Evolutionary conservation across 2,113 vertebrate genomes (phyloP).

Genomic region (Podarcis cretensis): DNA sequence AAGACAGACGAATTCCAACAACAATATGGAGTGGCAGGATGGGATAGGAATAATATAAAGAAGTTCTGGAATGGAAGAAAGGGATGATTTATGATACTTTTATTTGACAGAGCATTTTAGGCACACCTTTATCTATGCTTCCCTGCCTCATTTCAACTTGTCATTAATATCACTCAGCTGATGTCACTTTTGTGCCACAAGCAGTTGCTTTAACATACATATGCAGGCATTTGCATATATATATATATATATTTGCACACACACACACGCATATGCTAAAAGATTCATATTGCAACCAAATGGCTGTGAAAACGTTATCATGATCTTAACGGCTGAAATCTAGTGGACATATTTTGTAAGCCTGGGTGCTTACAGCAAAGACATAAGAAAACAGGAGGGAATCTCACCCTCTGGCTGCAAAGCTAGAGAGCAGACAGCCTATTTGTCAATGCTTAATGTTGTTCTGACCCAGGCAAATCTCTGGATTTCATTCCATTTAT

Average conservation of each 20-base stretch:
- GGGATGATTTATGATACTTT: slow-evolving; percentile 10
- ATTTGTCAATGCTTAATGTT: not conserved
- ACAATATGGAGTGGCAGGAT: not conserved
- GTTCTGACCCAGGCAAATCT: not conserved
- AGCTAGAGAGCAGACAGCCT: slow-evolving; percentile 1
- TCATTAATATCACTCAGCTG: slow-evolving; percentile 39
- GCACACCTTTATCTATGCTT: slow-evolving; percentile 23
- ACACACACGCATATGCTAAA: not conserved
- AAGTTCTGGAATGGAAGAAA: not conserved
- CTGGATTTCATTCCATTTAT: not conserved
- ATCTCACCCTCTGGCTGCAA: not conserved
- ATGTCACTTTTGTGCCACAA: slow-evolving; percentile 57
- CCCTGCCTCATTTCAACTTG: not conserved
- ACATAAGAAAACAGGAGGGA: not conserved
- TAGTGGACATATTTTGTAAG: slow-evolving; percentile 45
- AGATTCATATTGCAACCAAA: slow-evolving; percentile 46
- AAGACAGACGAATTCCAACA: not conserved
- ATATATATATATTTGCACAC: too few species aligned
- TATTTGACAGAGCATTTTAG: not conserved
- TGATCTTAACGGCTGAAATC: slow-evolving; percentile 50
- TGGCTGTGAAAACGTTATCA: slow-evolving; percentile 45
- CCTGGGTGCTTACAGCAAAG: slow-evolving; percentile 6
- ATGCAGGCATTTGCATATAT: slow-evolving; percentile 40
- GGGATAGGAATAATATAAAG: not conserved
- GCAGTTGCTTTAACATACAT: not conserved